Evolutionary conservation across 2,888 invertebrate genomes (phyloP), one percentile per base, ranked within the genome.

Genomic region (Punctoribates punctum): DNA sequence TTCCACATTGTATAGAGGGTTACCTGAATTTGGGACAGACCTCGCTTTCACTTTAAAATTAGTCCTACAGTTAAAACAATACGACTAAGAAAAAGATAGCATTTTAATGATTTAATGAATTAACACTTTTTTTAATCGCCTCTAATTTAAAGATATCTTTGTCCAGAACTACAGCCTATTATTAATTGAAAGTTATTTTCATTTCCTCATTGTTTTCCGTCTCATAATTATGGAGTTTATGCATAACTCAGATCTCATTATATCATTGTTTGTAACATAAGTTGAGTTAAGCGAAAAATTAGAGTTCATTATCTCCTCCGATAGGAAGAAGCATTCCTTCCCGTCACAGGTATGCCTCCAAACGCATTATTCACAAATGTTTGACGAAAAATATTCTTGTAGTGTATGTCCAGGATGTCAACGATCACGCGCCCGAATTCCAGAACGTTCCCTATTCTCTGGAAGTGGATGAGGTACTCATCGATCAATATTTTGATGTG

Each of bases 241-340:
- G 65, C 65, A 67, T 38, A 67, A 67, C 65, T 67, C 2, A 38
- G 38, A n/a, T 51, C 4, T 20, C 20, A 51, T n/a, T 20, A 20
- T 51, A 20, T 57, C 23, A 25, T 57, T 57, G 57, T 51, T 51
- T 51, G 2, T 57, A 57, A 57, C 57, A 57, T 25, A 25, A 23
- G 42, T 42, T 42, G 42, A 42, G 42, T 42, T 42, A 42, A 42
- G 11, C 42, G 11, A 13, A 42, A 42, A 42, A 42, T 42, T 42
- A 42, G 42, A 42, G 42, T 72, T 48, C 15, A 48, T 48, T 46
- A 15, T 48, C 81, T 78, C 81, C 78, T 81, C 83, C 20, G 84
- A 42, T 85, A 93, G 92, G 90, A 91, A 82, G 91, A 92, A 75
- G 90, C 91, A 73, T 93, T 90, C 80, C 86, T 93, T 27, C 81